Conservation (phyloP, 2,888 invertebrate species). For the Oxystoma pomonae region DNA sequence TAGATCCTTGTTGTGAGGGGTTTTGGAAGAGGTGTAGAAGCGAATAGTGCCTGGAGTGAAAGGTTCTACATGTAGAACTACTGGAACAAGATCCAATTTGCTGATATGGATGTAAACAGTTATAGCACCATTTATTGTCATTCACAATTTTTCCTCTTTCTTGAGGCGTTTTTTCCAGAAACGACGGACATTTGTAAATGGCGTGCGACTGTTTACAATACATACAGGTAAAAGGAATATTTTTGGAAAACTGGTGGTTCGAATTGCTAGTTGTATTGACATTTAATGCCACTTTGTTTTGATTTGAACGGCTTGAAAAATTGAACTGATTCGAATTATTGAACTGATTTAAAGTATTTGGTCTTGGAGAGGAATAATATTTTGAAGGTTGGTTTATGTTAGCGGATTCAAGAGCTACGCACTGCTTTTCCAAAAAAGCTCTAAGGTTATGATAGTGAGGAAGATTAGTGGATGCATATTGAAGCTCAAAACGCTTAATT, state of each 20-base stretch:
- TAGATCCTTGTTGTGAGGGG: too few species aligned
- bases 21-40: not conserved
- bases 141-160: not conserved
- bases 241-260: not conserved
- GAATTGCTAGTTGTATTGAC: not conserved
- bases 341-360: too few species aligned
- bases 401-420: not conserved
- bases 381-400: not conserved
- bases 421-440: not conserved
- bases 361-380: not conserved
- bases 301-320: too few species aligned
- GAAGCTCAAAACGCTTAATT: not conserved
- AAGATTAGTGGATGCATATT: not conserved
- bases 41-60: not conserved
- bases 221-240: not conserved
- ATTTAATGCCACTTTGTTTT: not conserved
- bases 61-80: not conserved
- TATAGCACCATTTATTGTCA: not conserved
- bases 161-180: not conserved
- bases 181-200: not conserved
- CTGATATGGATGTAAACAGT: not conserved
- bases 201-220: not conserved
- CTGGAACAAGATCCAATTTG: not conserved
- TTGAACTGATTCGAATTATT: too few species aligned
- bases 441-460: not conserved